Evolutionary conservation across 2,888 invertebrate species (phyloP), one percentile per base, ranked within the genome.

Genomic region (Melieria crassipennis): DNA sequence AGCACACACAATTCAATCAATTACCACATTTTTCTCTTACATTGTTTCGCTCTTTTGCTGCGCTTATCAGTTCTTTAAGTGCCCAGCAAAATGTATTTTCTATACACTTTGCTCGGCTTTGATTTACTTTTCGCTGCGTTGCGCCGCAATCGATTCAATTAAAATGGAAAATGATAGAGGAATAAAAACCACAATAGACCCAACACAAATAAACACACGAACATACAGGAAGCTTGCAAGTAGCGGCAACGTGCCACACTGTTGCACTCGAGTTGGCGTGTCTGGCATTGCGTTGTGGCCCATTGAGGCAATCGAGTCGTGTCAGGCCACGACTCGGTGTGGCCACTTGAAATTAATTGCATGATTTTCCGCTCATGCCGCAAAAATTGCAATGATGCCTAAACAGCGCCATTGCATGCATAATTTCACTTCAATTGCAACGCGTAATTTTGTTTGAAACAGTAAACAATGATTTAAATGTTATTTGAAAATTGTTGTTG

Each of bases 321-420:
- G 57, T 66, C 47, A 48, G 47, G 57, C 47, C 48, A 48, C 47
- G 30, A n/a, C 62, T 16, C 47, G 16, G 62, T 62, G 62, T 62
- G 62, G 62, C 58, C 66, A 66, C 66, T 66, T 58, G 47, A 66
- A 66, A 47, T 47, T 58, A 66, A 66, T 66, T 66, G 57, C 66
- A 58, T 30, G 46, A 47, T 66, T 66, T 30, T 30, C 57, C 46
- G 57, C 57, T 16, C 16, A 16, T 30, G 30, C 30, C 30, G 30
- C 30, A 30, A 2, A 30, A 30, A 30, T 30, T 30, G 30, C 30
- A 30, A 30, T 30, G 30, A 30, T 30, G 30, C 30, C 30, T 30
- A 30, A 30, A 30, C 30, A 30, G 30, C 3, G 30, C 30, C 30
- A 30, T 30, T 30, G 30, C 30, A 30, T 30, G 30, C 30, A 30